phyloP scores from a whole-genome alignment of 2,113 vertebrate genomes.

The Lontra canadensis region DNA sequence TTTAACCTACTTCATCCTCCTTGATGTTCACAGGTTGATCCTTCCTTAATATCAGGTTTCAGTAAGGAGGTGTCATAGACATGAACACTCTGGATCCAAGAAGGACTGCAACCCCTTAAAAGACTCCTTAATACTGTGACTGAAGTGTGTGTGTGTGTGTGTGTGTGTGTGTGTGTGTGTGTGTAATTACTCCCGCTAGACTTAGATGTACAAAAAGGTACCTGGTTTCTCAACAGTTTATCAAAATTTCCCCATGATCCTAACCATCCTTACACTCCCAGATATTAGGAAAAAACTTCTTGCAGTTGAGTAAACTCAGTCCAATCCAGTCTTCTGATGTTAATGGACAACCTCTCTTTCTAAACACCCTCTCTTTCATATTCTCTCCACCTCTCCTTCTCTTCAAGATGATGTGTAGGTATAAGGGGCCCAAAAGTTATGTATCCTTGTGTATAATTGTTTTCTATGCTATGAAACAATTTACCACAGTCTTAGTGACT shows the following conservation, averaged over 20 bases:
- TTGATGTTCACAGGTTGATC: conserved; percentile 6
- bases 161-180: background rate
- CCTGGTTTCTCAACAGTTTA: background rate
- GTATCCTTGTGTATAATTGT: background rate
- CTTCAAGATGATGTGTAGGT: background rate
- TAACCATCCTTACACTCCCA: background rate
- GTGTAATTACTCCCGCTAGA: background rate
- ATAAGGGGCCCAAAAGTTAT: background rate
- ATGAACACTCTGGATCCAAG: background rate
- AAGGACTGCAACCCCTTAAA: background rate
- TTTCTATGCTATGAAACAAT: background rate
- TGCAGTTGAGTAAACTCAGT: background rate
- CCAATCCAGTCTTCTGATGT: background rate
- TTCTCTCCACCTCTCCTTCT: background rate
- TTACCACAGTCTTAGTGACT: background rate
- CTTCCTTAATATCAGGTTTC: background rate
- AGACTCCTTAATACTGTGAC: background rate
- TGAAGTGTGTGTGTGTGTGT: background rate
- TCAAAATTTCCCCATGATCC: background rate
- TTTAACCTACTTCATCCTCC: background rate
- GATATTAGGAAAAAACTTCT: background rate
- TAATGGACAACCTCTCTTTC: background rate
- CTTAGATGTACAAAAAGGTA: background rate
- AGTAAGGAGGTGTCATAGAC: background rate
- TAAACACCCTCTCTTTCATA: background rate